Conservation (phyloP, 2,113 vertebrate species). For the Ginglymostoma cirratum region DNA sequence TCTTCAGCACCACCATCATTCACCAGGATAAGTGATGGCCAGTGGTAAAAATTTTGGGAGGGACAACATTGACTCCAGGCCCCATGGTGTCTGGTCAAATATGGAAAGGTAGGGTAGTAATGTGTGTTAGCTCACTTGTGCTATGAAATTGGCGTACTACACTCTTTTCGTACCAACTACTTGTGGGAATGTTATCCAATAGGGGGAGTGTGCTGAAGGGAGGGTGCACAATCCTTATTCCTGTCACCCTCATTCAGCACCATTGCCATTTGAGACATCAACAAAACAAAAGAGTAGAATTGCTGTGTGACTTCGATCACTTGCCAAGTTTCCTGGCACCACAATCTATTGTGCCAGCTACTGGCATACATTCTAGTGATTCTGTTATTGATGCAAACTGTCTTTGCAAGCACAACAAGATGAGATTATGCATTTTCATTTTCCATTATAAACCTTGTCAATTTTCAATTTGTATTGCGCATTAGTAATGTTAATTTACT, state of each 20-base stretch:
- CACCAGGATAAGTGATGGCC: too few relatives aligned
- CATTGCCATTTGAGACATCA: neutral
- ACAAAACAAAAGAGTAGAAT: neutral
- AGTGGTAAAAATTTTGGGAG: too few relatives aligned
- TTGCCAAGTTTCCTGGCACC: neutral
- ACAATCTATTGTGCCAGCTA: neutral
- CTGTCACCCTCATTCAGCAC: neutral
- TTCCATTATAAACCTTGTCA: neutral
- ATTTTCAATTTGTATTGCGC: neutral
- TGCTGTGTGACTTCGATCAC: neutral
- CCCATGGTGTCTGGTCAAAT: too few relatives aligned
- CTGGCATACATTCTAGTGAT: neutral
- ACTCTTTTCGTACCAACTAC: neutral
- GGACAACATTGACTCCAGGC: too few relatives aligned
- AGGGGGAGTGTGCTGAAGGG: neutral
- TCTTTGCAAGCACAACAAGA: neutral
- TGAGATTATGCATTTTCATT: neutral
- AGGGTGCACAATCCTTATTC: neutral
- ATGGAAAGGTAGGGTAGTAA: neutral
- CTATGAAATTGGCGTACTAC: neutral
- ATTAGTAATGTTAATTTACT: neutral
- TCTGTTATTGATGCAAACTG: neutral
- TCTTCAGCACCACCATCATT: too few relatives aligned
- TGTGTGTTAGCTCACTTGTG: neutral
- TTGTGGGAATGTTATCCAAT: neutral